phyloP scores from a whole-genome alignment of 1,140 invertebrate genomes.

The Eueides isabella region DNA sequence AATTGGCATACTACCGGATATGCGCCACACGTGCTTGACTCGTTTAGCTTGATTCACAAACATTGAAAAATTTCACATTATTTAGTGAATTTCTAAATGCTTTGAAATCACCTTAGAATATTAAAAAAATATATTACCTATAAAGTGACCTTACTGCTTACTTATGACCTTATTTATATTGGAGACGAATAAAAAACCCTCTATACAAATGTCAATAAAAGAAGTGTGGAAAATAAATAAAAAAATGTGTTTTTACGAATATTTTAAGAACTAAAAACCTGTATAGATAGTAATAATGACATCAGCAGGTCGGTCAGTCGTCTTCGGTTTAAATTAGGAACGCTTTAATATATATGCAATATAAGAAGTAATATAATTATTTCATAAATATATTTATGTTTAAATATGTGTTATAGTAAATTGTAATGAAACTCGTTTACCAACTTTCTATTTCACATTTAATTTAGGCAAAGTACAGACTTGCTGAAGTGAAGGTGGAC shows the following conservation, averaged over 20 bases:
- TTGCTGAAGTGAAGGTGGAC: constrained; percentile 1
- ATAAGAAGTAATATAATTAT: background rate
- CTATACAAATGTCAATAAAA: background rate
- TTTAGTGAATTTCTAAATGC: background rate
- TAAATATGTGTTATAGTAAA: background rate
- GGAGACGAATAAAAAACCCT: background rate
- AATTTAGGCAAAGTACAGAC: constrained; percentile 1
- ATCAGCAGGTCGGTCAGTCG: background rate
- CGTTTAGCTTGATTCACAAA: background rate
- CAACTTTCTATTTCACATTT: constrained; percentile 17
- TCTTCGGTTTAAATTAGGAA: background rate
- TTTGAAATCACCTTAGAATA: too few relatives aligned
- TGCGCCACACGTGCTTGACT: constrained; percentile 26
- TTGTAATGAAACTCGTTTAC: constrained; percentile 1
- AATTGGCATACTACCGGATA: constrained; percentile 36
- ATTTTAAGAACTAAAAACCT: background rate
- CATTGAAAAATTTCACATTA: constrained; percentile 6
- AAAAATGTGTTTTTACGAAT: background rate
- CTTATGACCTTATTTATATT: background rate
- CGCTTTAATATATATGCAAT: background rate
- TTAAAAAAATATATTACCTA: background rate
- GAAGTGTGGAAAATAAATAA: background rate
- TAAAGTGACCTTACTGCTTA: background rate
- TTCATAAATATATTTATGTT: background rate
- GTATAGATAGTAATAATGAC: background rate